These are phyloP conservation scores for Bufotes viridis DNA, from an alignment of 2,797 vertebrate species.

Conservation along the genomic window DNA sequence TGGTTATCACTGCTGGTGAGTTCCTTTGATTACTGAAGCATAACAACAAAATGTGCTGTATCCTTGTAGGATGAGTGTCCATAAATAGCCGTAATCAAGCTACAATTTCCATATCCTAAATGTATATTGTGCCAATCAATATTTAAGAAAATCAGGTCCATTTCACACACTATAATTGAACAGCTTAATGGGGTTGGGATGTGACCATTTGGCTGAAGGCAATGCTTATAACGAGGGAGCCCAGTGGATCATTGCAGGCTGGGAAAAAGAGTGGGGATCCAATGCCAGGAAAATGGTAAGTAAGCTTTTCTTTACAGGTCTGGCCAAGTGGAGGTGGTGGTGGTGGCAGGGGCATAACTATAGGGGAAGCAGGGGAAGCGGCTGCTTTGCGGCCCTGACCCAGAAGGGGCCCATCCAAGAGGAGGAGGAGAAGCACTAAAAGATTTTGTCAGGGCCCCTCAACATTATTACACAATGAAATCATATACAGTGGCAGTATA, in stretches of 20 bases:
- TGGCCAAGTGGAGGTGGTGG: no score
- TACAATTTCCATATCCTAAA: not conserved
- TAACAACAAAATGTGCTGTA: constrained; percentile 1
- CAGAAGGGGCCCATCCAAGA: no score
- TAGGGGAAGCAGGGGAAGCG: no score
- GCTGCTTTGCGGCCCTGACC: no score
- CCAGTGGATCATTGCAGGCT: no score
- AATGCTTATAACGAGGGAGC: not conserved
- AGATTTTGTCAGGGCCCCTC: no score
- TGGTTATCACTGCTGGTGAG: constrained; percentile 3
- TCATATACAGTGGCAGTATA: no score
- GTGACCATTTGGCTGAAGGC: not conserved
- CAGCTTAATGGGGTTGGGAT: not conserved
- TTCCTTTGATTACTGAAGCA: not conserved
- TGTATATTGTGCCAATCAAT: not conserved
- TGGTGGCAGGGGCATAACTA: no score
- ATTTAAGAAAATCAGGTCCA: not conserved
- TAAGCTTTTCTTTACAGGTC: not conserved
- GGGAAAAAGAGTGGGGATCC: no score
- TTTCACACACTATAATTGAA: not conserved
- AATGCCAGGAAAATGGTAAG: no score
- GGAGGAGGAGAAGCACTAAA: no score
- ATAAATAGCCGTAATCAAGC: not conserved
- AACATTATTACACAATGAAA: no score
- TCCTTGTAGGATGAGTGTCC: not conserved